Base-by-base conservation (phyloP, 2,888 invertebrate species). In the Sympetrum striolatum region DNA sequence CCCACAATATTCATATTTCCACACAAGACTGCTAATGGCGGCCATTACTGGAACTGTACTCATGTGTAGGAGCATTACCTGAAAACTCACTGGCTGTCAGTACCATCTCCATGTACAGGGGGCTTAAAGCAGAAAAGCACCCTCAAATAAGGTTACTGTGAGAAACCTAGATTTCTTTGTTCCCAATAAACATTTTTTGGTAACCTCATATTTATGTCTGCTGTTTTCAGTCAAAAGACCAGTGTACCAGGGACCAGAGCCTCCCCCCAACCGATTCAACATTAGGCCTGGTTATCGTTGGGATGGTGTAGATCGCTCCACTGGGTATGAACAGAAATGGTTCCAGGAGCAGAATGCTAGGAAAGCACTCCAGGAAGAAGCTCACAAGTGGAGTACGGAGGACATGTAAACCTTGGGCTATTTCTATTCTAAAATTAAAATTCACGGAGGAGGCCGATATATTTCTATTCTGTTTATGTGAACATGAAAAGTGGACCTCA, bases 291-390 rank as follows among this genome's bases (percentile, higher is more conserved):
- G 99, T 0, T 97, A 98, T 94, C 95, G 99, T 22, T 99, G 99
- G 99, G 99, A 99, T 93, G 99, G 99, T 0, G 99, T 99, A 0
- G 98, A 99, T 94, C 95, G 99, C 37, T 99, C 98, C 8, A 99
- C 97, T 94, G 99, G 99, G 0, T 99, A 98, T 93, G 99, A 99
- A 93, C 97, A 96, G 92, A 96, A 97, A 92, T 97, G 96, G 95
- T 98, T 98, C 93, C 96, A 96, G n/a, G 95, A 96, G 18, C 96
- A 96, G 92, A 98, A 96, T 93, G 95, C 96, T 37, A 95, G 95
- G 92, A 96, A 96, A 92, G 98, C 99, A 0, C 93, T 95, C 0
- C 96, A 97, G 92, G 97, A 98, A 92, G 98, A 98, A 93, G 97
- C 97, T 0, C 98, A 98, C 93, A 98, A 98, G 93, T 99, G 99